Conservation (phyloP, 2,888 invertebrate species). For the Ectemnius cavifrons region DNA sequence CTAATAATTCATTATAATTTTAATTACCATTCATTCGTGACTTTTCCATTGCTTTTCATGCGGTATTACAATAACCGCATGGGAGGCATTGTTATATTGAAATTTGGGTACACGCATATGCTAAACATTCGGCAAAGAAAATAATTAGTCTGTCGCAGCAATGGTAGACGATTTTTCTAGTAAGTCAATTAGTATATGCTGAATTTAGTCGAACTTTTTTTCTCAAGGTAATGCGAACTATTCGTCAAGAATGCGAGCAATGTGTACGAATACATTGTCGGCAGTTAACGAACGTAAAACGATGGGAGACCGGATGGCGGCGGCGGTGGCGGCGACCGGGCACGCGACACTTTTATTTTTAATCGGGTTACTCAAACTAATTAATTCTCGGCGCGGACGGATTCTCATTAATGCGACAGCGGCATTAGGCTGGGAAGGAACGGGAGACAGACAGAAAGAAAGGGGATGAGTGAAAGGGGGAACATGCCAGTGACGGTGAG, state of each 20-base stretch:
- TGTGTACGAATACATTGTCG: no score
- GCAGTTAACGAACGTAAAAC: conserved; percentile 42
- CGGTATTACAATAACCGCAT: no score
- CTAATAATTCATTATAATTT: no score
- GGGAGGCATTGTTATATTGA: conserved; percentile 26
- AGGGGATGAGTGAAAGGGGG: no score
- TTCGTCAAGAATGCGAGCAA: no score
- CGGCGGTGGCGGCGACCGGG: neutral
- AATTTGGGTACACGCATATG: no score
- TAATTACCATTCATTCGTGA: no score
- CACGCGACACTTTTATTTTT: conserved; percentile 57
- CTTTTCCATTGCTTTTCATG: no score
- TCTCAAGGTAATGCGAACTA: neutral
- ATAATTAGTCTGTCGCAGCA: no score
- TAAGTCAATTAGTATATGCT: neutral
- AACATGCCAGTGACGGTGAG: conserved; percentile 16
- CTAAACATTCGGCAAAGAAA: no score
- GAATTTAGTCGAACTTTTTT: neutral
- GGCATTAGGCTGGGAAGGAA: conserved; percentile 27
- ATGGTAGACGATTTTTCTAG: neutral
- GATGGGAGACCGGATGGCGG: conserved; percentile 26
- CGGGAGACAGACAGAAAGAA: no score
- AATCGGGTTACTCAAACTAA: conserved; percentile 60
- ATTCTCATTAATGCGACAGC: conserved; percentile 49
- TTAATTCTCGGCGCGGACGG: conserved; percentile 48